These are phyloP conservation scores for Andrena bicolor DNA, from an alignment of 2,888 invertebrate genomes.

Conservation along the genomic window DNA sequence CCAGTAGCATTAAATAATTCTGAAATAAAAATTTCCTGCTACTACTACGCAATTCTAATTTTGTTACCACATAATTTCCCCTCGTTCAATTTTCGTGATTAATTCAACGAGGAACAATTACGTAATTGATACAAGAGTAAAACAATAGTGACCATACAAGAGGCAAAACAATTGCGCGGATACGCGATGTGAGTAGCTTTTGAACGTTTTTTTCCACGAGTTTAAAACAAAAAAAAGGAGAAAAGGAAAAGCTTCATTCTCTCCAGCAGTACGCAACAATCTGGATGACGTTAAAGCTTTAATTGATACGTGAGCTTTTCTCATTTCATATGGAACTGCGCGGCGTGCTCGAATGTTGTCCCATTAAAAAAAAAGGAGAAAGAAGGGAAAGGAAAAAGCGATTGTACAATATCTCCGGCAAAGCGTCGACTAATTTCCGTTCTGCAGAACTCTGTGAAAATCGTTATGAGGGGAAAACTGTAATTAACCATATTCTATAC, in stretches of 20 bases:
- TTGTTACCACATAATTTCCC: background rate
- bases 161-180: conserved; percentile 23
- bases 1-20: too few relatives aligned
- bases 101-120: conserved; percentile 10
- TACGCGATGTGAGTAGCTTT: conserved; percentile 25
- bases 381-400: background rate
- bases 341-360: background rate
- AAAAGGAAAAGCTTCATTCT: conserved; percentile 11
- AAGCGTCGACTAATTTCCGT: conserved; percentile 14
- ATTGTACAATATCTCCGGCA: background rate
- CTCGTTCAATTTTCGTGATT: background rate
- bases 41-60: too few relatives aligned
- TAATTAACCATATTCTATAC: too few relatives aligned
- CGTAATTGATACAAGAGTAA: background rate
- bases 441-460: background rate
- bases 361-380: background rate
- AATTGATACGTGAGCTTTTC: conserved; percentile 18
- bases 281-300: conserved; percentile 25
- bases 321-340: conserved; percentile 1
- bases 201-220: conserved; percentile 1
- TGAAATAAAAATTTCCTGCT: too few relatives aligned
- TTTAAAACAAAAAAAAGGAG: conserved; percentile 5
- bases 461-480: background rate
- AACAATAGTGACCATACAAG: conserved; percentile 2
- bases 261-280: conserved; percentile 22